Conservation (phyloP, 1,140 invertebrate genomes). For the Drosophila erecta region DNA sequence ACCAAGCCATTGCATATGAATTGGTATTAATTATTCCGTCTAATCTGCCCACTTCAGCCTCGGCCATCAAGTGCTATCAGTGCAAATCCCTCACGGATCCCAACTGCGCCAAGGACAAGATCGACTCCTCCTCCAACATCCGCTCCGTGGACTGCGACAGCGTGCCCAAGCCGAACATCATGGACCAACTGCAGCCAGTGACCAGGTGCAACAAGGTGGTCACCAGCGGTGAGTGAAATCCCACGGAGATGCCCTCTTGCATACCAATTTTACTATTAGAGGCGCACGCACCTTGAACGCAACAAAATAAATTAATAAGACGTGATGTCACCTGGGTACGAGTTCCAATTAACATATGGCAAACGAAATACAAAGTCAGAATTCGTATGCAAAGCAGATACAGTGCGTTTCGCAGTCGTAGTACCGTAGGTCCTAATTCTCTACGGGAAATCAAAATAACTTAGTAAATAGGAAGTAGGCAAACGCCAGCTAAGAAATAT, state of each 20-base stretch:
- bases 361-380: constrained; percentile 25
- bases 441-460: background rate
- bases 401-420: constrained; percentile 21
- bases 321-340: constrained; percentile 64
- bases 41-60: constrained; percentile 36
- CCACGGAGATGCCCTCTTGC: background rate
- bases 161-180: constrained; percentile 56
- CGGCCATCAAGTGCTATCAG: constrained; percentile 78
- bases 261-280: constrained; percentile 27
- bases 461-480: background rate
- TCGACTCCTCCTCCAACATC: constrained; percentile 64
- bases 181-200: constrained; percentile 71
- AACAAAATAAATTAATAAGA: constrained; percentile 24
- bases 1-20: constrained; percentile 4
- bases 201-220: constrained; percentile 81
- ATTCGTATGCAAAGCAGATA: constrained; percentile 28
- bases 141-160: constrained; percentile 68
- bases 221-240: constrained; percentile 73
- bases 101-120: constrained; percentile 69
- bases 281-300: constrained; percentile 45
- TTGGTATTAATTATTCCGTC: background rate
- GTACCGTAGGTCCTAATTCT: background rate
- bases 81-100: constrained; percentile 78
- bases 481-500: no score
- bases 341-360: constrained; percentile 64